Evolutionary conservation across 2,797 vertebrate genomes (phyloP).

Genomic region (Phrynocephalus guinanensis): DNA sequence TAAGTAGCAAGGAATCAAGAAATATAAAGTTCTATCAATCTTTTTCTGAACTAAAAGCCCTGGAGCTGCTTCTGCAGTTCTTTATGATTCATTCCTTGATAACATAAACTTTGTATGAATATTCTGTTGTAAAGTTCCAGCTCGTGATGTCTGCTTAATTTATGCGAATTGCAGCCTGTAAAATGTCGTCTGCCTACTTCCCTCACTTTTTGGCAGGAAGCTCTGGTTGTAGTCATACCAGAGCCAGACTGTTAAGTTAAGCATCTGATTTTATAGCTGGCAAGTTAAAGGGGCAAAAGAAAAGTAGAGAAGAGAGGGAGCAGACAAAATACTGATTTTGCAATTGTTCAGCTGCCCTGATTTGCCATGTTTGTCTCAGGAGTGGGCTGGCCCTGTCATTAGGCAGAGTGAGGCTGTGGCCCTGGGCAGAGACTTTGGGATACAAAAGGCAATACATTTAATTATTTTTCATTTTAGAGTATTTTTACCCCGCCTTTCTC

Average conservation of each 20-base stretch:
- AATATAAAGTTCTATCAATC: constrained; percentile 32
- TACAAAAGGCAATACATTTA: not conserved
- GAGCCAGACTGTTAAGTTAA: not conserved
- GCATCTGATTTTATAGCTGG: not conserved
- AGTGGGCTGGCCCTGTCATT: not conserved
- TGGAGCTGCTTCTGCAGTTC: constrained; percentile 13
- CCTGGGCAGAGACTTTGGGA: not conserved
- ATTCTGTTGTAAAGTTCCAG: constrained; percentile 25
- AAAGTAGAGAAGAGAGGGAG: too few species aligned
- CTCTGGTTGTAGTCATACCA: constrained; percentile 24
- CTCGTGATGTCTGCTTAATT: constrained; percentile 30
- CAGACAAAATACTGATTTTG: not conserved
- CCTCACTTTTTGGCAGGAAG: constrained; percentile 38
- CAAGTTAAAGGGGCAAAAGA: too few species aligned
- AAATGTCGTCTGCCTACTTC: not conserved
- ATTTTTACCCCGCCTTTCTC: too few species aligned
- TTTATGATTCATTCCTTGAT: constrained; percentile 37
- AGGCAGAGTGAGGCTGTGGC: not conserved
- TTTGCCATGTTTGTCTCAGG: not conserved
- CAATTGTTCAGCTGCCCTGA: constrained; percentile 17
- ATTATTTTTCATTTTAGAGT: not conserved
- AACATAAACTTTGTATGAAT: not conserved
- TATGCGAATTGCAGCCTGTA: constrained; percentile 26
- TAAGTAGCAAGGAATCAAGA: constrained; percentile 56
- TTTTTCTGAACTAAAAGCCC: constrained; percentile 20